Evolutionary conservation across 1,140 invertebrate species (phyloP), one percentile per base, ranked within the genome.

Genomic region (Papilio polytes): DNA sequence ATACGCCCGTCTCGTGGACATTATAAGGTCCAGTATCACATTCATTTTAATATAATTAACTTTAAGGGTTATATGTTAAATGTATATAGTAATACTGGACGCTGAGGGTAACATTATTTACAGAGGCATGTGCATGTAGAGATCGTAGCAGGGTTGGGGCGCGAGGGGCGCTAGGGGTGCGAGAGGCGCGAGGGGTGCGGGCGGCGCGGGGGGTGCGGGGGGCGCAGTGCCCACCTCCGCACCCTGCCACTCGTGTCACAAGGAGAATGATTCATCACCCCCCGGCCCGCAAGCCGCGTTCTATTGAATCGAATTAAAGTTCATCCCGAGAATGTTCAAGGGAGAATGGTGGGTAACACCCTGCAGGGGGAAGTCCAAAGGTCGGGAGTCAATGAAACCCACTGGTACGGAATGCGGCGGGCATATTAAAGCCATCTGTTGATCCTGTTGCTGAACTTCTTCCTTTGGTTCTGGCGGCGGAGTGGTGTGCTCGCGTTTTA

Each of bases 221-320:
- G 18, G 18, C 41, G 78, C 12, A 72, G 74, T 53, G 9, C 72
- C 80, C 63, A 36, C 31, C 66, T 76, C 82, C 80, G 80, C 89
- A 83, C 87, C 88, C 77, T 82, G 84, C 88, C 87, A 90, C 89
- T 91, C 89, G 82, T 85, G 91, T 92, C 91, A 92, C 88, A 92
- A 89, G 80, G 88, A 87, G 87, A 88, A 89, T 22, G 89, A 86
- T 82, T 89, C 87, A 80, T 83, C 81, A 41, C 53, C 81, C 59
- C 81, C 84, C 85, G 80, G 85, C 85, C 94, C 95, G 80, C 94
- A 95, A 72, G 95, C 91, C 91, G 88, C 89, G 91, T 93, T 92
- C 92, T 94, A 94, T 94, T 96, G 97, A 95, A 97, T 97, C 85
- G 96, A 95, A 90, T 97, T 97, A 85, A 97, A 97, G 90, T 97